These are phyloP conservation scores for Montipora efflorescens DNA, from an alignment of 64 coral and sea anemone genomes.

Conservation along the genomic window DNA sequence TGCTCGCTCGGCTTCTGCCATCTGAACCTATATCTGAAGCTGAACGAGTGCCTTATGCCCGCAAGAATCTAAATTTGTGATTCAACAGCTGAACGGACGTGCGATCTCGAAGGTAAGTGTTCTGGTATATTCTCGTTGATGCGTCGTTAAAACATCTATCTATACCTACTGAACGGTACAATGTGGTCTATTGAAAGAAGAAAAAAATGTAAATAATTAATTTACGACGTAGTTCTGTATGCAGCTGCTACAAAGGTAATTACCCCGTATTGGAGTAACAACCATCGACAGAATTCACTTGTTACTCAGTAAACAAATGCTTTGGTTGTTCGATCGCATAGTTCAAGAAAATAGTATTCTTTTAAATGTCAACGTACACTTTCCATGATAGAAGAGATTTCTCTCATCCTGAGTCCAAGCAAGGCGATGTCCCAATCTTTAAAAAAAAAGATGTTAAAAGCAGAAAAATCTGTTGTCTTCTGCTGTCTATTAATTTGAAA, in stretches of 20 bases:
- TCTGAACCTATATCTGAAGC: not conserved
- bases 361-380: not conserved
- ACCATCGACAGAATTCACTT: not conserved
- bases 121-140: too few relatives aligned
- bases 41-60: not conserved
- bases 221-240: not conserved
- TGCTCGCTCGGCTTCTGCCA: conserved; percentile 72
- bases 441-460: not conserved
- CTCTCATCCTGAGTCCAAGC: not conserved
- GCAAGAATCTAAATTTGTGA: not conserved
- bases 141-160: not conserved
- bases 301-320: too few relatives aligned
- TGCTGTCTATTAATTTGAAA: not conserved
- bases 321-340: not conserved
- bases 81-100: not conserved
- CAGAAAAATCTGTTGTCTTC: not conserved
- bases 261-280: not conserved
- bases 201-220: conserved; percentile 56
- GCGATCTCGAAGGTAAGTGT: too few relatives aligned
- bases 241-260: not conserved
- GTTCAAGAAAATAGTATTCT: not conserved
- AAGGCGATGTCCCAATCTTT: not conserved
- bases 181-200: not conserved
- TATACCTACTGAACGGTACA: too few relatives aligned
- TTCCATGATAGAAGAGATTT: not conserved